Conservation (phyloP, 2,888 invertebrate genomes). For the Brenthis hecate region DNA sequence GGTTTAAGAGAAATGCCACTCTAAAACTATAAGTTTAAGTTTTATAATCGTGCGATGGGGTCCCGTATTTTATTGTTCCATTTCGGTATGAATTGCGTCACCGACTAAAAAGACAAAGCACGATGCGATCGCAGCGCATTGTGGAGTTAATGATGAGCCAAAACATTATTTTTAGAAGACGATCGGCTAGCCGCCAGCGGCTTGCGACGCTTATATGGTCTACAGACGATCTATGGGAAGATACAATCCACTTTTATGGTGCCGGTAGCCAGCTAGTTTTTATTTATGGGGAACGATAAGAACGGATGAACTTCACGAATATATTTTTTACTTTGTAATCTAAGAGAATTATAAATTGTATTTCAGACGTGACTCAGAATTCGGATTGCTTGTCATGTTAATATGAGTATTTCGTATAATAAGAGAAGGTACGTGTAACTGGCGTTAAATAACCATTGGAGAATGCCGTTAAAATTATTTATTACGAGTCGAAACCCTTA, state of each 20-base stretch:
- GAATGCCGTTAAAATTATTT: constrained; percentile 26
- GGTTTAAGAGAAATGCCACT: constrained; percentile 45
- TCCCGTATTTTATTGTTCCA: constrained; percentile 66
- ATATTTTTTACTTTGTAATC: constrained; percentile 11
- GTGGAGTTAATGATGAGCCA: constrained; percentile 74
- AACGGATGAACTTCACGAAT: constrained; percentile 17
- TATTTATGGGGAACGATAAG: constrained; percentile 17
- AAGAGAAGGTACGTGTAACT: background rate
- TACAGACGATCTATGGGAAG: constrained; percentile 55
- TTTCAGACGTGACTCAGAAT: background rate
- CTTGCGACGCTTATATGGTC: constrained; percentile 60
- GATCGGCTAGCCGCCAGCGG: constrained; percentile 45
- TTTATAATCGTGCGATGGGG: constrained; percentile 44
- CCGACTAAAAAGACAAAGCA: constrained; percentile 80
- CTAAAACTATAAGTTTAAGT: constrained; percentile 43
- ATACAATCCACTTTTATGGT: constrained; percentile 67
- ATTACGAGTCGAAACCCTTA: constrained; percentile 22
- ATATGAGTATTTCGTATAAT: background rate
- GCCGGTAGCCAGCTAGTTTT: constrained; percentile 58
- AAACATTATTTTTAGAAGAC: constrained; percentile 77
- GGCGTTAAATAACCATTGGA: constrained; percentile 10
- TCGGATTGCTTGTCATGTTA: background rate
- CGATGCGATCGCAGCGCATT: constrained; percentile 68
- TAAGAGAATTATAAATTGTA: background rate
- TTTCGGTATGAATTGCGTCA: constrained; percentile 79